phyloP scores from a whole-genome alignment of 92 coral and sea anemone genomes.

The Muricea muricata region DNA sequence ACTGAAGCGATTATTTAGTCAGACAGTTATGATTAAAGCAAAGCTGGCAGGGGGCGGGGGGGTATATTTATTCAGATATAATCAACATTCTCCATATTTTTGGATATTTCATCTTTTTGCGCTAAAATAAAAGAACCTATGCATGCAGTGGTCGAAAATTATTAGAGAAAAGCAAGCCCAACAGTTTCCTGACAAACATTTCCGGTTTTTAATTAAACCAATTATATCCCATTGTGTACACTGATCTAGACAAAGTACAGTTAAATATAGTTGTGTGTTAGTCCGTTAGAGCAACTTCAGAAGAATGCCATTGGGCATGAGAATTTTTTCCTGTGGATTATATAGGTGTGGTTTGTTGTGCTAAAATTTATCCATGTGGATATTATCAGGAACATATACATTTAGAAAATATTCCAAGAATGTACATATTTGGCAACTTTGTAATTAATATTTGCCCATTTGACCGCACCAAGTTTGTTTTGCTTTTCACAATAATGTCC shows the following conservation, averaged over 20 bases:
- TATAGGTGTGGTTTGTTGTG: background rate
- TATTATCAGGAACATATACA: background rate
- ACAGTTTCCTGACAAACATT: conserved; percentile 22
- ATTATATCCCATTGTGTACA: conserved; percentile 1
- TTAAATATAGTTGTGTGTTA: background rate
- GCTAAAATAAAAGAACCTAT: too few relatives aligned
- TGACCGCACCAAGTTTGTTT: conserved; percentile 6
- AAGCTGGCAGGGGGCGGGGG: too few relatives aligned
- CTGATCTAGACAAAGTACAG: background rate
- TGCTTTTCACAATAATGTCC: background rate
- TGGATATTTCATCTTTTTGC: background rate
- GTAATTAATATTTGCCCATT: background rate
- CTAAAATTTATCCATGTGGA: background rate
- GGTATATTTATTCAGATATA: too few relatives aligned
- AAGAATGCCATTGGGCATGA: background rate
- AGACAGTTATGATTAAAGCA: too few relatives aligned
- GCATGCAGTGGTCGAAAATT: too few relatives aligned
- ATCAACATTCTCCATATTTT: too few relatives aligned
- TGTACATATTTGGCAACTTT: background rate
- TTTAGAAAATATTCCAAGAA: background rate
- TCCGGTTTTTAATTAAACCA: conserved; percentile 40
- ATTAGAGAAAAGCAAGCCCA: background rate
- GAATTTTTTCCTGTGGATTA: background rate
- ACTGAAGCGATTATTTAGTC: too few relatives aligned
- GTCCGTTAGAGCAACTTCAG: too few relatives aligned